Percentiles rank a stretch among this genome's conserved stretches.
These are phyloP conservation scores for Camponotus vicinus DNA, from an alignment of 1,140 invertebrate genomes.

Conservation along the genomic window DNA sequence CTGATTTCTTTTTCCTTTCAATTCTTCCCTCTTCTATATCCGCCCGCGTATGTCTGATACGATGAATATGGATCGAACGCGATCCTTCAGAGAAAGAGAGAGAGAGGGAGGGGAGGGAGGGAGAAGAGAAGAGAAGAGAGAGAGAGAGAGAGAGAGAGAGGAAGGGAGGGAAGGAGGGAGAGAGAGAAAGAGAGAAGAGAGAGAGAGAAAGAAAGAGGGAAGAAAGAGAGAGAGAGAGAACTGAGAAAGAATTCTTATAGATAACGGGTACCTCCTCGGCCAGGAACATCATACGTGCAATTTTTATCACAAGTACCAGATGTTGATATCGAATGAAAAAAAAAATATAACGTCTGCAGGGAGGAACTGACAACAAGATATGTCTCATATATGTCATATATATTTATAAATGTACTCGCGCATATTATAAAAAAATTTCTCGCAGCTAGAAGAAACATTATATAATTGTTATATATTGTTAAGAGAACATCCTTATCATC, in stretches of 20 bases:
- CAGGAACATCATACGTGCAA: slow-evolving; percentile 4
- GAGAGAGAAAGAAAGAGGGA: too few species aligned
- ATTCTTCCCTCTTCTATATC: background rate
- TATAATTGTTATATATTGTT: background rate
- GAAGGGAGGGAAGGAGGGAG: too few species aligned
- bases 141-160: too few species aligned
- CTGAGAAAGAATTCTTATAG: background rate
- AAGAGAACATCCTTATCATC: background rate
- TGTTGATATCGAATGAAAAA: background rate
- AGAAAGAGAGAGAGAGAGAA: too few species aligned
- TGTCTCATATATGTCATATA: too few species aligned
- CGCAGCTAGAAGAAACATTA: background rate
- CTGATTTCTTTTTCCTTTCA: slow-evolving; percentile 7
- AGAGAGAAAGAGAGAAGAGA: too few species aligned
- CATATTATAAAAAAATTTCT: background rate
- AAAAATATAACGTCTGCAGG: background rate
- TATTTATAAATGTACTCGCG: too few species aligned
- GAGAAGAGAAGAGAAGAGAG: too few species aligned
- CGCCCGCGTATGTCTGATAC: background rate
- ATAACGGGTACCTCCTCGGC: slow-evolving; percentile 15
- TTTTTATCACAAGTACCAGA: background rate
- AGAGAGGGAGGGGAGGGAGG: too few species aligned
- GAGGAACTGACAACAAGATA: background rate
- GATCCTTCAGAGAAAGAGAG: background rate
- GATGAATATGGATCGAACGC: background rate